Evolutionary conservation across 2,888 invertebrate species (phyloP).

Genomic region (Plagiodera versicolora): DNA sequence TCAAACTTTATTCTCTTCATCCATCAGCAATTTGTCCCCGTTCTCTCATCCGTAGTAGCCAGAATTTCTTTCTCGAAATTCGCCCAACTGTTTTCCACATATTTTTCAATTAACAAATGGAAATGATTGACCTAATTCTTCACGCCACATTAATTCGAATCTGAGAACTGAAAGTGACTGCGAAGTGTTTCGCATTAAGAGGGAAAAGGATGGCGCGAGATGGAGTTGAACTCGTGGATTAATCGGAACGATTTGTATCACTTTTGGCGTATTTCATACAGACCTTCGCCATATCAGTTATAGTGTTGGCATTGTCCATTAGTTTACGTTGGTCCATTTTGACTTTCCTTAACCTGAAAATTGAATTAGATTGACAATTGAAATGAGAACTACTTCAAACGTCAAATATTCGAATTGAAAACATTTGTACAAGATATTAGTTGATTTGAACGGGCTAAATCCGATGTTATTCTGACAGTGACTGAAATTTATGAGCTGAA

Average conservation of each 20-base stretch:
- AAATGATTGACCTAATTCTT: slow-evolving; percentile 4
- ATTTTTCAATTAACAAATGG: slow-evolving; percentile 4
- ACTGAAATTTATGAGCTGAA: no score
- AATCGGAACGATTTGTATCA: not conserved
- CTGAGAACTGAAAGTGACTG: not conserved
- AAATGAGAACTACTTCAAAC: no score
- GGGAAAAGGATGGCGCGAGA: slow-evolving; percentile 6
- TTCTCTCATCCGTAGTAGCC: not conserved
- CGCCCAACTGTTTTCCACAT: not conserved
- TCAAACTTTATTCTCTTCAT: not conserved
- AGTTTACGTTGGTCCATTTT: slow-evolving; percentile 99
- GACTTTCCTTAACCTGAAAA: slow-evolving; percentile 91
- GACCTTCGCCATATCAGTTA: slow-evolving; percentile 99
- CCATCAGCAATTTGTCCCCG: not conserved
- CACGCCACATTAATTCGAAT: slow-evolving; percentile 8
- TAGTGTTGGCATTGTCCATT: slow-evolving; percentile 98
- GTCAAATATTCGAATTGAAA: no score
- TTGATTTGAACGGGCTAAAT: no score
- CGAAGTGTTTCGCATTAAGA: not conserved
- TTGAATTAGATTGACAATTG: slow-evolving; percentile 6
- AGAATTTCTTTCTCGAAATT: not conserved
- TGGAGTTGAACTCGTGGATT: not conserved
- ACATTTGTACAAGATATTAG: no score
- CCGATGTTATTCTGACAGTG: no score
- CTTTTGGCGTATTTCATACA: slow-evolving; percentile 46